phyloP scores from a whole-genome alignment of 2,113 vertebrate species.

The Chionodraco myersi region DNA sequence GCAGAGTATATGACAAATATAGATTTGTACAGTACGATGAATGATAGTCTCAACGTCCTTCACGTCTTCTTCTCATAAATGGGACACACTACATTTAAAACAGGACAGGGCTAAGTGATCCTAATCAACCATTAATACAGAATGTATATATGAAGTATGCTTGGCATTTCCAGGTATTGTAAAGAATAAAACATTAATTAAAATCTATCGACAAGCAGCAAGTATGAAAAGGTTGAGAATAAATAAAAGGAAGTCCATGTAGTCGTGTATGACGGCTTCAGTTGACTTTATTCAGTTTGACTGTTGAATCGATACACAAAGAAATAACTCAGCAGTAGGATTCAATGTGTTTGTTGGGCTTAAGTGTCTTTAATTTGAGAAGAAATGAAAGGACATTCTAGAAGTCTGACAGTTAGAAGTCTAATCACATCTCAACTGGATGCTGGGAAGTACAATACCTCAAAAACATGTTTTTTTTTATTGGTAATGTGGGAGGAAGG shows the following conservation, averaged over 20 bases:
- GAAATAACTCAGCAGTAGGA: not conserved
- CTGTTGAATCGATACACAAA: not conserved
- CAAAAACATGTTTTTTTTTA: conserved; percentile 27
- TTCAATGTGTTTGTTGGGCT: not conserved
- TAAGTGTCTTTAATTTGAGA: not conserved
- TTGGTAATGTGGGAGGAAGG: conserved; percentile 28
- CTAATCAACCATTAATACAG: conserved; percentile 17
- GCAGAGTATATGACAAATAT: conserved; percentile 40
- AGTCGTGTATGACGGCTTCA: not conserved
- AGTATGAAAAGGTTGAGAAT: not conserved
- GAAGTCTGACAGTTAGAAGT: not conserved
- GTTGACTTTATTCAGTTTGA: not conserved
- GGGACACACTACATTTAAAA: conserved; percentile 1
- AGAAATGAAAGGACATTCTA: not conserved
- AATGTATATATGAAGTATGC: not conserved
- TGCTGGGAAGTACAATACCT: conserved; percentile 12
- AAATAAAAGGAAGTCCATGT: not conserved
- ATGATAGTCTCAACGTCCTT: conserved; percentile 40
- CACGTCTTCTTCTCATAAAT: conserved; percentile 20
- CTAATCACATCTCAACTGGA: conserved; percentile 6
- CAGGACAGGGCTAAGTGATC: conserved; percentile 5
- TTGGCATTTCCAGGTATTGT: not conserved
- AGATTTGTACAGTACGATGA: conserved; percentile 37
- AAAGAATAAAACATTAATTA: not conserved
- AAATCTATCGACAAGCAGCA: not conserved